Evolutionary conservation across 2,888 invertebrate genomes (phyloP), one percentile per base, ranked within the genome.

Genomic region (Rhopalosiphum nymphaeae): DNA sequence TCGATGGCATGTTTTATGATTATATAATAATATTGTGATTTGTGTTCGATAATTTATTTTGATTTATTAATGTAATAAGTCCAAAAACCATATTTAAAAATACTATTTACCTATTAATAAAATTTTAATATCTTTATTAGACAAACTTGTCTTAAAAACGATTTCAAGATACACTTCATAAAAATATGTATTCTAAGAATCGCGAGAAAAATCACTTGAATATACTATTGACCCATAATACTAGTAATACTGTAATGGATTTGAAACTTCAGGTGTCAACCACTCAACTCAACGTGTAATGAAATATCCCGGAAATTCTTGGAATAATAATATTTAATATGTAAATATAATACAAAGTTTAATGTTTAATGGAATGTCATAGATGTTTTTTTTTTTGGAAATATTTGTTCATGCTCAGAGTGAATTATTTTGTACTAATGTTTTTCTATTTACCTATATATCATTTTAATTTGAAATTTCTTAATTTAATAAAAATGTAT

Each of bases 191-290:
- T 85, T 44, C 25, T 5, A 11, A 85, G 25, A 85, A 44, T 85
- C 85, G 44, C 44, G 26, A 29, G 85, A 44, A 85, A 44, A 44
- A 85, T 85, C 42, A 85, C 78, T 78, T 36, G 78, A 36, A 78
- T 78, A 78, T 78, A 36, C 36, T 78, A 78, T 78, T 78, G 78
- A 36, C 36, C 78, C 9, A 2, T 78, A 44, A 85, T 85, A 85
- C 42, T 85, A 85, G 26, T 36, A 78, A 78, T 85, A 42, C 44
- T 85, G 85, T 44, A 85, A 85, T 85, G 85, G 44, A 85, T 85
- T 85, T 44, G 85, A 85, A 85, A 85, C 44, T 44, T 86, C 86
- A 46, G 46, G 86, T 86, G 46, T 86, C 46, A 46, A 86, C 86
- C 46, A 86, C 86, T 86, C 86, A 86, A 86, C 46, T 44, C 46